Evolutionary conservation across 2,888 invertebrate species (phyloP).

Genomic region (Apocheima hispidaria): DNA sequence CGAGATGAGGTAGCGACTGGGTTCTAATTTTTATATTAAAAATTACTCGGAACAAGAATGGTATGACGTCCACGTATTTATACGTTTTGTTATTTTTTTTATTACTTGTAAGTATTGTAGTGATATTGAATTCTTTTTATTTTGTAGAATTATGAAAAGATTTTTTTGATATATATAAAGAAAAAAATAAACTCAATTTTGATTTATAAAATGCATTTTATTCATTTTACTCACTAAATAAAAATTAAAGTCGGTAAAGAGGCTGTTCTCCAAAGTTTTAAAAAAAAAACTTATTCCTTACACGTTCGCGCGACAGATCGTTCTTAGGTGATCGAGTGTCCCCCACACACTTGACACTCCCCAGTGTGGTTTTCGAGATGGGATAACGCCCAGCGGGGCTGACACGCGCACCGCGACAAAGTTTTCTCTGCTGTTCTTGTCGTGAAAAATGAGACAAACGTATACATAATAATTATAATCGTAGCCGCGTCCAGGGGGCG

Average conservation of each 20-base stretch:
- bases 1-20: conserved; percentile 51
- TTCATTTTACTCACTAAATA: not conserved
- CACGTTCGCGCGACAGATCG: too few relatives aligned
- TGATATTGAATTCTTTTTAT: conserved; percentile 79
- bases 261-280: too few relatives aligned
- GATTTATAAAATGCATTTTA: conserved; percentile 51
- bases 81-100: conserved; percentile 68
- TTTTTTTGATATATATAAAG: conserved; percentile 80
- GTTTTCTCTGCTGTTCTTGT: too few relatives aligned
- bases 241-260: not conserved
- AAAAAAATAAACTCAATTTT: conserved; percentile 78
- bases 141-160: conserved; percentile 77
- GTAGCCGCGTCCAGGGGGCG: too few relatives aligned
- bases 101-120: conserved; percentile 77
- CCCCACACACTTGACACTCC: too few relatives aligned
- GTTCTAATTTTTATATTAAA: conserved; percentile 84
- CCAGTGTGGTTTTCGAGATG: too few relatives aligned
- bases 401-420: too few relatives aligned
- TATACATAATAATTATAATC: too few relatives aligned
- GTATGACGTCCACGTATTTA: conserved; percentile 76
- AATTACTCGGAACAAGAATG: conserved; percentile 79
- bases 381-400: too few relatives aligned
- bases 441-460: too few relatives aligned
- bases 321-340: too few relatives aligned
- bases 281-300: too few relatives aligned